Evolutionary conservation across 2,888 invertebrate species (phyloP).

Genomic region (Vannuccia rotundouncinata): DNA sequence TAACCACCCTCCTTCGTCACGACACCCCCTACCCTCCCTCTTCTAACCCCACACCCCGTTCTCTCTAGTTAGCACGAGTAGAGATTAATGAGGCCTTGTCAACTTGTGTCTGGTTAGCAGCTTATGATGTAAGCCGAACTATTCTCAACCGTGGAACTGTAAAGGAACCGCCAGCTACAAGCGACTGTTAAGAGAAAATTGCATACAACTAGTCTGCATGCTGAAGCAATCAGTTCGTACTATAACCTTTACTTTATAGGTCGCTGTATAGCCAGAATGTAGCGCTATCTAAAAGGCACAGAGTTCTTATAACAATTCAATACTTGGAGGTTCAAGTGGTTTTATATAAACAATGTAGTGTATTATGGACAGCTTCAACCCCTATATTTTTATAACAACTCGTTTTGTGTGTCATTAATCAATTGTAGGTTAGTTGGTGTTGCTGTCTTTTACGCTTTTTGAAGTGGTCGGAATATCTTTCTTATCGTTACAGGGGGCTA

Average conservation of each 20-base stretch:
- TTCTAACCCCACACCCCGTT: not conserved
- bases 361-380: not conserved
- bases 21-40: not conserved
- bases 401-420: not conserved
- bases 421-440: not conserved
- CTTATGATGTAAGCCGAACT: constrained; percentile 19
- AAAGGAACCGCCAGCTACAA: not conserved
- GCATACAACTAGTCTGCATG: not conserved
- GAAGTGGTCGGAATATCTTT: not conserved
- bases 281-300: not conserved
- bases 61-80: not conserved
- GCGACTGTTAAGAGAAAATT: not conserved
- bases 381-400: not conserved
- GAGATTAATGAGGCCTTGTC: constrained; percentile 21
- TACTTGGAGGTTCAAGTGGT: not conserved
- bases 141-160: not conserved
- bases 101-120: not conserved
- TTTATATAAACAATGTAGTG: not conserved
- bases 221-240: not conserved
- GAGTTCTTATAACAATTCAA: not conserved
- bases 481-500: not conserved
- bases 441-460: not conserved
- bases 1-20: not conserved
- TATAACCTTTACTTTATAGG: not conserved
- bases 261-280: too few species aligned